Percentiles rank a stretch among this genome's conserved stretches.
Conservation (phyloP, 2,797 vertebrate genomes). For the Alfaro cultratus region DNA sequence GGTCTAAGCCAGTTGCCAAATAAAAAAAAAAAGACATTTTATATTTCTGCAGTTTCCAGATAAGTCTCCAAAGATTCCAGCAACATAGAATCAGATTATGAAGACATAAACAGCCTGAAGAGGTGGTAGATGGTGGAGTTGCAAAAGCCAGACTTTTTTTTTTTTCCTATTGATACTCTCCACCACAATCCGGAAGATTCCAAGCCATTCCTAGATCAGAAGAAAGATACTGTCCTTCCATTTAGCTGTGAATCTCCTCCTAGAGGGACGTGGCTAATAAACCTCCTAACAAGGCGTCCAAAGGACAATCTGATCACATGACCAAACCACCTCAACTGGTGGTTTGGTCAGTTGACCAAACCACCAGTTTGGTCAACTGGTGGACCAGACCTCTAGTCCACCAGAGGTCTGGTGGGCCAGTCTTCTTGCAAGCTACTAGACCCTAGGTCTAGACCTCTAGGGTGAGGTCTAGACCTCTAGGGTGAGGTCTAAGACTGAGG, state of each 20-base stretch:
- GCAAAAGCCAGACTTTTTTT: neutral
- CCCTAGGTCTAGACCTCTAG: too few relatives aligned
- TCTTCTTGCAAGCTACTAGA: too few relatives aligned
- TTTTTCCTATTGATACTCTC: neutral
- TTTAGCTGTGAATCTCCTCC: neutral
- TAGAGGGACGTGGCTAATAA: neutral
- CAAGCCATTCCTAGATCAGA: neutral
- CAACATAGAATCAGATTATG: neutral
- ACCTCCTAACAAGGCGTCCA: neutral
- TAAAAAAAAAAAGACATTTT: neutral
- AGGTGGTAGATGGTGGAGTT: neutral
- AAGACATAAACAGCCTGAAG: slow-evolving; percentile 14
- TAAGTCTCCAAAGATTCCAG: neutral
- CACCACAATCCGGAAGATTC: neutral
- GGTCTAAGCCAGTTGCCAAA: neutral
- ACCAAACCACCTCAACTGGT: neutral
- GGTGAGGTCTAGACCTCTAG: too few relatives aligned
- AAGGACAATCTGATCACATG: neutral
- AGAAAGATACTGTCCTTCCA: neutral
- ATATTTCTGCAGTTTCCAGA: neutral
- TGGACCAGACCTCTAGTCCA: too few relatives aligned
- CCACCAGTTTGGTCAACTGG: too few relatives aligned
- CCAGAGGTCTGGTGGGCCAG: too few relatives aligned
- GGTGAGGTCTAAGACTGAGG: too few relatives aligned
- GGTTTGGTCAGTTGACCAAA: too few relatives aligned